phyloP scores from a whole-genome alignment of 2,888 invertebrate species.

The Chironomus riparius region DNA sequence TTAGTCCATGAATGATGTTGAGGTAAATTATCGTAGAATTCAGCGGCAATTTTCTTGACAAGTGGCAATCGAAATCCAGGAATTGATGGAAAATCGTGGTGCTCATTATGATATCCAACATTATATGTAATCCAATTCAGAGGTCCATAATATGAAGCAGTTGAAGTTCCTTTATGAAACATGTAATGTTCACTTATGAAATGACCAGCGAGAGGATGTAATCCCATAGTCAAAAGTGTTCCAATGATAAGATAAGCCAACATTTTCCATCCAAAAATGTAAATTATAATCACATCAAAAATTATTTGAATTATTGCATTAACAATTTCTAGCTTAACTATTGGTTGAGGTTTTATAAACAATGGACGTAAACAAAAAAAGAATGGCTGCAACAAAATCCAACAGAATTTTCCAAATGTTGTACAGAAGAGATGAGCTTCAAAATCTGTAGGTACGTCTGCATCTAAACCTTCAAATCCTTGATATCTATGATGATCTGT shows the following conservation, averaged over 20 bases:
- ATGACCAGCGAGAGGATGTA: constrained; percentile 91
- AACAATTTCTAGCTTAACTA: constrained; percentile 67
- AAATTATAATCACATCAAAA: constrained; percentile 72
- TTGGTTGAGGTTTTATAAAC: constrained; percentile 76
- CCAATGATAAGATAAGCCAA: constrained; percentile 76
- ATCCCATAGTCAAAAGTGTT: constrained; percentile 85
- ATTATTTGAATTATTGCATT: constrained; percentile 77
- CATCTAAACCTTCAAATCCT: constrained; percentile 89
- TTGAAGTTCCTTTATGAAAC: constrained; percentile 94
- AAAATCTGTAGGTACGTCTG: constrained; percentile 86
- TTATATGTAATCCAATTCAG: constrained; percentile 96
- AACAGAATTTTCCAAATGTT: constrained; percentile 82
- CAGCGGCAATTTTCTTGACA: constrained; percentile 86
- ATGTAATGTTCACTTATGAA: constrained; percentile 99
- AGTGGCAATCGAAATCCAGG: constrained; percentile 88
- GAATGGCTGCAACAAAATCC: constrained; percentile 88
- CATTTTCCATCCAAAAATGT: constrained; percentile 71
- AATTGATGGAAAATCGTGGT: constrained; percentile 97
- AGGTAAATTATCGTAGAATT: constrained; percentile 89
- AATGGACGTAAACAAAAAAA: constrained; percentile 92
- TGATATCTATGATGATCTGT: constrained; percentile 93
- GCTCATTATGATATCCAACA: constrained; percentile 93
- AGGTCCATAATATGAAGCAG: constrained; percentile 96
- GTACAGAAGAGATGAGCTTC: constrained; percentile 90
- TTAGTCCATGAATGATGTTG: constrained; percentile 90